These are phyloP conservation scores for Rhinoptilus africanus DNA, from an alignment of 2,113 vertebrate species.

Conservation along the genomic window DNA sequence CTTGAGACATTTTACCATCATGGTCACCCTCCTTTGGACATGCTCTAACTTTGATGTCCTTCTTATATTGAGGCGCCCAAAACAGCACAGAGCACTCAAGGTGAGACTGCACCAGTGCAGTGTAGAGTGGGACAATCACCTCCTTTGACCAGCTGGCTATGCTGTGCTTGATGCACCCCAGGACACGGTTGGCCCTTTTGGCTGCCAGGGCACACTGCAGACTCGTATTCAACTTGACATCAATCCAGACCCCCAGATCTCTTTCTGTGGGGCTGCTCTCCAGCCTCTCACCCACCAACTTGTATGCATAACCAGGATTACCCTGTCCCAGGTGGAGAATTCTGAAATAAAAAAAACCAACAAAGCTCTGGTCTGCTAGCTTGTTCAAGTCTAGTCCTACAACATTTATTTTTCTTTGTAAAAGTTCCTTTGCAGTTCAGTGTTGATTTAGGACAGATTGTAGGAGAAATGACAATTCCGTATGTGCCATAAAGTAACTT, in stretches of 20 bases:
- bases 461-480: not conserved
- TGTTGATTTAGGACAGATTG: not conserved
- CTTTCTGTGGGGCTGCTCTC: not conserved
- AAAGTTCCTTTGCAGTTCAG: not conserved
- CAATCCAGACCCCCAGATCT: not conserved
- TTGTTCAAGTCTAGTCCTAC: not conserved
- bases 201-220: not conserved
- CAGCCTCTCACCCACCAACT: not conserved
- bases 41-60: not conserved
- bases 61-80: not conserved
- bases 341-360: not conserved
- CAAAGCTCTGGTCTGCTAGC: not conserved
- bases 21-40: not conserved
- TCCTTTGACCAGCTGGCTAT: accelerated
- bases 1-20: not conserved
- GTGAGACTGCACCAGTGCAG: not conserved
- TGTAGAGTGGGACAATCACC: not conserved
- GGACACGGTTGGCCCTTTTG: not conserved
- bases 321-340: not conserved
- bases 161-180: not conserved
- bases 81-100: not conserved
- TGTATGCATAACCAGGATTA: not conserved
- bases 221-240: not conserved
- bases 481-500: not conserved
- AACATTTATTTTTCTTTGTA: not conserved